phyloP scores from a whole-genome alignment of 2,113 vertebrate genomes.

The Pampusana beccarii region DNA sequence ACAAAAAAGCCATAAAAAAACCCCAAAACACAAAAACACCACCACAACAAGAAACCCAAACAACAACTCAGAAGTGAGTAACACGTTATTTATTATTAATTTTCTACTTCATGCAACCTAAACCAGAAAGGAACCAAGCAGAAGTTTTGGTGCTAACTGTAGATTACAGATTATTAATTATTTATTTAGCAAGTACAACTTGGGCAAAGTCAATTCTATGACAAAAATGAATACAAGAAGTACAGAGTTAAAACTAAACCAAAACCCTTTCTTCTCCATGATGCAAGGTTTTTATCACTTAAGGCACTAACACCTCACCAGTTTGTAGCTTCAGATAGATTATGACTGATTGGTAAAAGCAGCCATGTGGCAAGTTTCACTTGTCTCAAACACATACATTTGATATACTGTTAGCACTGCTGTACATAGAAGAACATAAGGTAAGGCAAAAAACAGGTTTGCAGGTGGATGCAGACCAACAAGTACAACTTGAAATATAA shows the following conservation, averaged over 20 bases:
- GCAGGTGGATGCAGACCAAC: background rate
- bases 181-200: background rate
- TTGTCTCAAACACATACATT: background rate
- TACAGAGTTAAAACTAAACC: background rate
- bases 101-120: background rate
- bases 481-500: background rate
- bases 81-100: background rate
- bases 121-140: background rate
- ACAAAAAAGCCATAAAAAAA: background rate
- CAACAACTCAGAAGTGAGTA: background rate
- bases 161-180: background rate
- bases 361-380: background rate
- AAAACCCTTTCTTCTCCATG: background rate
- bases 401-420: background rate
- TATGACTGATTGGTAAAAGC: background rate
- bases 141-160: background rate
- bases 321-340: background rate
- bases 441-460: background rate
- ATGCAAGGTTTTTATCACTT: background rate
- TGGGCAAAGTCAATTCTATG: background rate
- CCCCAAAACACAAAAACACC: too few species aligned
- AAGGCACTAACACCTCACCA: background rate
- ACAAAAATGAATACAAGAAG: background rate
- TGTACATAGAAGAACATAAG: background rate
- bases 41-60: background rate